These are phyloP conservation scores for Pangasius mekongensis DNA, from an alignment of 2,797 vertebrate species.

Conservation along the genomic window DNA sequence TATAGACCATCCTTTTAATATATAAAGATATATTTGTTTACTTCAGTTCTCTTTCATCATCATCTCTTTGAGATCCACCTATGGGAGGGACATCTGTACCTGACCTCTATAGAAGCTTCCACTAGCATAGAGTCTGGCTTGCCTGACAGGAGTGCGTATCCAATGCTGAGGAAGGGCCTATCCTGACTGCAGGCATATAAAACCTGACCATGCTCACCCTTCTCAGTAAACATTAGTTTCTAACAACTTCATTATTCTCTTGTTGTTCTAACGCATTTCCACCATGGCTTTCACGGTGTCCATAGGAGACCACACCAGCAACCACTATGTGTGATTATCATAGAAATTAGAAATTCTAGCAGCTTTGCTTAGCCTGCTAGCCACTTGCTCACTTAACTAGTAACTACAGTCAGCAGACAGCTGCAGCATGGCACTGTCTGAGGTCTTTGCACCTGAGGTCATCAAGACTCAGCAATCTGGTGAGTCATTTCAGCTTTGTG, in stretches of 20 bases:
- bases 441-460: background rate
- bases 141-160: background rate
- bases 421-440: background rate
- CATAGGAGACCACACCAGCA: background rate
- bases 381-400: background rate
- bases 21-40: background rate
- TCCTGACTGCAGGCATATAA: background rate
- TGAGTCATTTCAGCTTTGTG: background rate
- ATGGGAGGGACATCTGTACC: background rate
- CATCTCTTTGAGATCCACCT: background rate
- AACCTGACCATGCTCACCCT: background rate
- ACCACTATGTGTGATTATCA: background rate
- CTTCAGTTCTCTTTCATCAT: background rate
- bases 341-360: background rate
- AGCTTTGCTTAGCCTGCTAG: background rate
- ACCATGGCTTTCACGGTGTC: background rate
- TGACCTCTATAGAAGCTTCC: background rate
- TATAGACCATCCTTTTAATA: slow-evolving; percentile 53
- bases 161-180: background rate
- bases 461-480: background rate
- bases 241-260: background rate
- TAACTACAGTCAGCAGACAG: background rate
- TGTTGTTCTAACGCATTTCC: background rate
- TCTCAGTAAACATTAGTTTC: background rate
- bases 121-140: background rate